Evolutionary conservation across 2,797 vertebrate genomes (phyloP).

Genomic region (Euthynnus affinis): DNA sequence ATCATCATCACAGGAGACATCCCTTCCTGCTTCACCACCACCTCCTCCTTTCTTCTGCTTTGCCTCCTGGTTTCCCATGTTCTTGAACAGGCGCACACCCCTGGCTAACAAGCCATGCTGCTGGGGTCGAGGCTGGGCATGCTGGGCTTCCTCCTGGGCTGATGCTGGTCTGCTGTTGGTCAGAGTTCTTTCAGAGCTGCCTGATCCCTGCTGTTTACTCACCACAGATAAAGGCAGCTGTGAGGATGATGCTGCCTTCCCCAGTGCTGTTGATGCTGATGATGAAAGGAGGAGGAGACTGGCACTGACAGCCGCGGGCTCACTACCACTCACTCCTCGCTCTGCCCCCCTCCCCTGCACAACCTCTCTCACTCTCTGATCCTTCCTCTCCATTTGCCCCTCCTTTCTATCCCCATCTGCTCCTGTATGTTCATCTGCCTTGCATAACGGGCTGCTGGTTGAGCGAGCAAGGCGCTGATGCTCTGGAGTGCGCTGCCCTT

Average conservation of each 20-base stretch:
- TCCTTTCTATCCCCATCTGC: slow-evolving; percentile 84
- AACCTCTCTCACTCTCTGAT: slow-evolving; percentile 75
- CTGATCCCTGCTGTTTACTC: slow-evolving; percentile 69
- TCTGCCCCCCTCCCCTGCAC: slow-evolving; percentile 66
- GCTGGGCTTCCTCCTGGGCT: slow-evolving; percentile 57
- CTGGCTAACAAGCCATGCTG: slow-evolving; percentile 88
- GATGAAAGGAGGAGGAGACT: slow-evolving; percentile 81
- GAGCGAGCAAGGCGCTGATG: slow-evolving; percentile 87
- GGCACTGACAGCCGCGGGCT: slow-evolving; percentile 80
- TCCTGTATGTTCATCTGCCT: slow-evolving; percentile 70
- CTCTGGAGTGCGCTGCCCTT: slow-evolving; percentile 82
- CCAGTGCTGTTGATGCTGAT: slow-evolving; percentile 74
- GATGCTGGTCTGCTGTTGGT: slow-evolving; percentile 57
- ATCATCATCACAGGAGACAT: slow-evolving; percentile 79
- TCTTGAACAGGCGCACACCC: slow-evolving; percentile 81
- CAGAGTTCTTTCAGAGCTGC: slow-evolving; percentile 45
- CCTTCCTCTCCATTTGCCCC: slow-evolving; percentile 80
- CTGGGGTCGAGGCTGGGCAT: slow-evolving; percentile 78
- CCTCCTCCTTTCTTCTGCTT: slow-evolving; percentile 91
- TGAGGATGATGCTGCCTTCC: slow-evolving; percentile 79
- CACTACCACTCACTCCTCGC: slow-evolving; percentile 69
- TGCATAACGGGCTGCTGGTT: slow-evolving; percentile 90
- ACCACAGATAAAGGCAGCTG: slow-evolving; percentile 73
- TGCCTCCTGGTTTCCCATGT: slow-evolving; percentile 96
- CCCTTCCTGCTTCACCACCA: slow-evolving; percentile 83